Conservation (phyloP, 2,113 vertebrate species). For the Corythornis vintsioides region DNA sequence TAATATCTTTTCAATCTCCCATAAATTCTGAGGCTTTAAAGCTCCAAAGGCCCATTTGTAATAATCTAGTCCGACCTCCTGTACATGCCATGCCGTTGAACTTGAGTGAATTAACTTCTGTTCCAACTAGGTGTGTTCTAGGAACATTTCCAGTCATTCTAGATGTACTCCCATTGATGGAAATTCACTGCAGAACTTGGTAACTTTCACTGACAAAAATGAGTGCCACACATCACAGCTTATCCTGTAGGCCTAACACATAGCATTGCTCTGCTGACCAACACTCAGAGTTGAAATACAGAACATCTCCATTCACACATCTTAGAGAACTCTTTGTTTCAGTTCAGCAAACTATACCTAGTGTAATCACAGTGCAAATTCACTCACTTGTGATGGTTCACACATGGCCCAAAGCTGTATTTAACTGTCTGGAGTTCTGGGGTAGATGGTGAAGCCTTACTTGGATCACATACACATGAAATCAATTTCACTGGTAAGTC, state of each 20-base stretch:
- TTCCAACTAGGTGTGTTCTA: not conserved
- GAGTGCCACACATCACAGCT: not conserved
- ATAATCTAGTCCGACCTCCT: slow-evolving; percentile 15
- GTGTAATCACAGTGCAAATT: slow-evolving; percentile 5
- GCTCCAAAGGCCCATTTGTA: slow-evolving; percentile 12
- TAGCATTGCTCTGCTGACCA: not conserved
- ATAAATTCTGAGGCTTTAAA: not conserved
- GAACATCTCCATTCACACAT: not conserved
- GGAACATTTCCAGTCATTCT: not conserved
- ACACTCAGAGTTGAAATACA: not conserved
- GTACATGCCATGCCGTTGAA: not conserved
- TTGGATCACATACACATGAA: not conserved
- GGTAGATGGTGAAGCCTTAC: not conserved
- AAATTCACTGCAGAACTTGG: slow-evolving; percentile 2
- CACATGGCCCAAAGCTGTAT: not conserved
- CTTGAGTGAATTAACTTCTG: not conserved
- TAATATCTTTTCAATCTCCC: slow-evolving; percentile 17
- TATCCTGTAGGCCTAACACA: not conserved
- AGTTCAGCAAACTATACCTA: not conserved
- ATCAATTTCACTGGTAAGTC: not conserved
- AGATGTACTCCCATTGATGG: not conserved
- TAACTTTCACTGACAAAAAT: not conserved
- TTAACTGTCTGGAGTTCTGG: not conserved
- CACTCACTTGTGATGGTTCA: not conserved
- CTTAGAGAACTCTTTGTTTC: not conserved